Evolutionary conservation across 2,113 vertebrate species (phyloP).

Genomic region (Corapipo altera): DNA sequence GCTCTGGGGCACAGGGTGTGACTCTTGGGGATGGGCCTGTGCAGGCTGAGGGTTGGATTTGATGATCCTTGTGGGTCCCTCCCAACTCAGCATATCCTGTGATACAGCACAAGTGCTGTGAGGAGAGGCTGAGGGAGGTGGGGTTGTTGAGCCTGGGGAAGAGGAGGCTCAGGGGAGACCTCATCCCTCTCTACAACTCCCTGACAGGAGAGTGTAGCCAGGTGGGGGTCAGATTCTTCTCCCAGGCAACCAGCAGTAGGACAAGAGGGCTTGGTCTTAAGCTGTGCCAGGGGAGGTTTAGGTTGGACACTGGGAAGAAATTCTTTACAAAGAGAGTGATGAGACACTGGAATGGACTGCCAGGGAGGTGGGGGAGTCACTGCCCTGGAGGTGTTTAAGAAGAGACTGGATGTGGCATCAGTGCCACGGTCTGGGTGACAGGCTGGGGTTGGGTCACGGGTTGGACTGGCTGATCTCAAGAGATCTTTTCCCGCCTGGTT

Average conservation of each 20-base stretch:
- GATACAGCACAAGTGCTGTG: neutral
- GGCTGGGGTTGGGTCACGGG: neutral
- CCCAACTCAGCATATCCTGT: neutral
- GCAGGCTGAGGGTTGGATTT: neutral
- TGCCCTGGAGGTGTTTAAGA: neutral
- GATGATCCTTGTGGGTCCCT: neutral
- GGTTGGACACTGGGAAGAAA: neutral
- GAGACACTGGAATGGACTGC: neutral
- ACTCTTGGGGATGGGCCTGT: neutral
- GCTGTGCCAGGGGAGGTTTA: neutral
- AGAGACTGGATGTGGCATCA: neutral
- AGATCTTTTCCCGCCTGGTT: neutral
- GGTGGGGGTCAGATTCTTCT: neutral
- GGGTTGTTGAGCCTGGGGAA: neutral
- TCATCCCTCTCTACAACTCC: neutral
- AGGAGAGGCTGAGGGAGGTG: neutral
- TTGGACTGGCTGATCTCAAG: neutral
- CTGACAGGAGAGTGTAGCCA: neutral
- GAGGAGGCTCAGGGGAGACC: neutral
- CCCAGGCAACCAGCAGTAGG: neutral
- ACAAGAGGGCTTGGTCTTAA: neutral
- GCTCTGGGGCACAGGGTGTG: neutral
- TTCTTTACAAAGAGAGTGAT: neutral
- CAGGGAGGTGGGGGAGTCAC: neutral
- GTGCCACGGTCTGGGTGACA: neutral